These are phyloP conservation scores for Omphaloscelis lunosa DNA, from an alignment of 2,888 invertebrate genomes.

Conservation along the genomic window DNA sequence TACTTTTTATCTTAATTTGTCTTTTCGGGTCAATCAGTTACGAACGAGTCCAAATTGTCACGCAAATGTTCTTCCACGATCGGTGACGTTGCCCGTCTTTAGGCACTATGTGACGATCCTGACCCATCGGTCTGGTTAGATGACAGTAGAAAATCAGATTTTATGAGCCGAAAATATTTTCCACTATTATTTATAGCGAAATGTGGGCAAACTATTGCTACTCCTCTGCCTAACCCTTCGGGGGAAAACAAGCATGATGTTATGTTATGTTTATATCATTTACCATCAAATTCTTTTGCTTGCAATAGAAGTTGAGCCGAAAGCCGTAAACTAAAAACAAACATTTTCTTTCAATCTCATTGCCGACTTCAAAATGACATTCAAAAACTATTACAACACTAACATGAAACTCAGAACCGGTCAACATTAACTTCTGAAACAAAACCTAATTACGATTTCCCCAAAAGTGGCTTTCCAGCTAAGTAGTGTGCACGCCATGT, in stretches of 20 bases:
- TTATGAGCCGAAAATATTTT: too few relatives aligned
- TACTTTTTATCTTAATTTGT: too few relatives aligned
- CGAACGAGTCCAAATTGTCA: too few relatives aligned
- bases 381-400: neutral
- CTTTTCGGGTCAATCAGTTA: too few relatives aligned
- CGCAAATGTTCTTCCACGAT: too few relatives aligned
- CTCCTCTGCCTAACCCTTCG: neutral
- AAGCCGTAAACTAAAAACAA: neutral
- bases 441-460: conserved; percentile 53
- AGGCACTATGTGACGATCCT: too few relatives aligned
- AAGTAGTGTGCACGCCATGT: conserved; percentile 51
- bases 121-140: too few relatives aligned
- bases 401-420: neutral
- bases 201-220: too few relatives aligned
- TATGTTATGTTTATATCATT: neutral
- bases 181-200: too few relatives aligned
- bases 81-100: too few relatives aligned
- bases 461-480: conserved; percentile 57
- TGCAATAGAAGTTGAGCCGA: neutral
- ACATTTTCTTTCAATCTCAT: neutral
- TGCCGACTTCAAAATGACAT: neutral
- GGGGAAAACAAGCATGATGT: neutral
- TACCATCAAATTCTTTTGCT: neutral
- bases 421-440: conserved; percentile 9
- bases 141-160: too few relatives aligned